Evolutionary conservation across 2,113 vertebrate genomes (phyloP).

Genomic region (Etia nguti): DNA sequence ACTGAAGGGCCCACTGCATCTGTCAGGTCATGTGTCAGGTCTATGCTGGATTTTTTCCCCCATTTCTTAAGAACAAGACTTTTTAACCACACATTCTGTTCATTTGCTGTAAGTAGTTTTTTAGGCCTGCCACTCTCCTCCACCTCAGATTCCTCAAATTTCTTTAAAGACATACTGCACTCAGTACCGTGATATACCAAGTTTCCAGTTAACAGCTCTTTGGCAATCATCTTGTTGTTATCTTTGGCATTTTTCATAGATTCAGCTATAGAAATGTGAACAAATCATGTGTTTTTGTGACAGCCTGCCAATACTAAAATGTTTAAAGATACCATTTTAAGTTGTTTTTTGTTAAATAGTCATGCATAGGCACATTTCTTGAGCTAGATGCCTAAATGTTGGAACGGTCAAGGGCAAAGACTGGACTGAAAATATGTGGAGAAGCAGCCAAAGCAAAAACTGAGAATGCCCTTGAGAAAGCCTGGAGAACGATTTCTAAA

Average conservation of each 20-base stretch:
- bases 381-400: background rate
- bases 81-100: background rate
- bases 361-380: background rate
- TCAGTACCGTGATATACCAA: too few relatives aligned
- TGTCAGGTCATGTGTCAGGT: background rate
- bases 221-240: background rate
- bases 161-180: background rate
- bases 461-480: background rate
- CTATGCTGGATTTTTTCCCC: background rate
- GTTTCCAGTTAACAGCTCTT: background rate
- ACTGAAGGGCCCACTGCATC: background rate
- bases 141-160: background rate
- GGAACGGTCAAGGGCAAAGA: background rate
- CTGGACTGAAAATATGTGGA: background rate
- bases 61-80: background rate
- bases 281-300: background rate
- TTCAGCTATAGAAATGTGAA: background rate
- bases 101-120: background rate
- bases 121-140: background rate
- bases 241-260: background rate
- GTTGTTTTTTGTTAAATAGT: background rate
- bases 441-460: background rate
- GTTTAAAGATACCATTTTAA: background rate
- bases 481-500: background rate
- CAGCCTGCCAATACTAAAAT: background rate